phyloP scores from a whole-genome alignment of 1,140 invertebrate species.

The Zaprionus davidi region DNA sequence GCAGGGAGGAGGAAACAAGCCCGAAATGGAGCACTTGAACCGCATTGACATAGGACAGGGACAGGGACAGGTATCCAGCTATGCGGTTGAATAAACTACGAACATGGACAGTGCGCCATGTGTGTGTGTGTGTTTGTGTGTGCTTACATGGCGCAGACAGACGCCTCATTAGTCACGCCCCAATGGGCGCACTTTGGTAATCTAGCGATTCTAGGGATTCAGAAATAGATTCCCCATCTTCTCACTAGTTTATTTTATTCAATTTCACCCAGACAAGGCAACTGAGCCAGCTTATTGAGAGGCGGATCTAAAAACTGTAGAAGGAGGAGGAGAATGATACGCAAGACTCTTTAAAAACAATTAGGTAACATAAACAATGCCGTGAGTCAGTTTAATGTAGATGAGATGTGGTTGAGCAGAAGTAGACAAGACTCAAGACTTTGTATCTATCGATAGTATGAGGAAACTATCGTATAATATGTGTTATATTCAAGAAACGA shows the following conservation, averaged over 20 bases:
- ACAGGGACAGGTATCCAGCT: slow-evolving; percentile 9
- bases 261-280: not conserved
- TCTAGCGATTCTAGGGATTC: slow-evolving; percentile 5
- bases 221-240: slow-evolving; percentile 1
- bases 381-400: not conserved
- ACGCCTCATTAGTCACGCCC: slow-evolving; percentile 6
- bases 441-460: too few species aligned
- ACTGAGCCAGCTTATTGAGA: not conserved
- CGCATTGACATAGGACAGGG: slow-evolving; percentile 9
- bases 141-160: not conserved
- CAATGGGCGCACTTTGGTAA: slow-evolving; percentile 4
- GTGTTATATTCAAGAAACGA: too few species aligned
- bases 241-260: slow-evolving; percentile 3
- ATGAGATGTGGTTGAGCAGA: too few species aligned
- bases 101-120: not conserved
- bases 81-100: slow-evolving; percentile 8
- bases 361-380: not conserved
- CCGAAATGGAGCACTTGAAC: not conserved
- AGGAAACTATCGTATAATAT: too few species aligned
- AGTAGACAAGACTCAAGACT: too few species aligned
- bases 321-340: not conserved
- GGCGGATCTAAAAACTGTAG: not conserved
- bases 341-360: not conserved
- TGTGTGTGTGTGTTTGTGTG: not conserved
- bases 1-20: not conserved